A percentile compares a stretch with the other conserved stretches of the same genome.
phyloP scores from a whole-genome alignment of 2,888 invertebrate genomes.

The Spodoptera littoralis region DNA sequence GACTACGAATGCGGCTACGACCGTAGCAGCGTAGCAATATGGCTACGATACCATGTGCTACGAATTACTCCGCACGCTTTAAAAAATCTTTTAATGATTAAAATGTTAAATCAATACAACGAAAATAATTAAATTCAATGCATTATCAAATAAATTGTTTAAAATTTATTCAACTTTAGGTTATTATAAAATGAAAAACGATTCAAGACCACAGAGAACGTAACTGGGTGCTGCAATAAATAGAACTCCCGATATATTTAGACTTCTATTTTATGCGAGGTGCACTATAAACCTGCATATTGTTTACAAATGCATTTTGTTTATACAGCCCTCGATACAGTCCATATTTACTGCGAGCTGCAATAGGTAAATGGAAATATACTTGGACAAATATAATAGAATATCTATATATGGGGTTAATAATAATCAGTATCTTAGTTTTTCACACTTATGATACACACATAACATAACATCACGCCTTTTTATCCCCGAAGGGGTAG shows the following conservation, averaged over 20 bases:
- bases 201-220: conserved; percentile 20
- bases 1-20: not conserved
- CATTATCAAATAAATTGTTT: not conserved
- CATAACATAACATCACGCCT: no score
- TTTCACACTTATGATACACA: no score
- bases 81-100: no score
- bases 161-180: conserved; percentile 13
- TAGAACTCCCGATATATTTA: conserved; percentile 30
- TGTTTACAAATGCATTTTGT: conserved; percentile 31
- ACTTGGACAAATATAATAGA: conserved; percentile 3
- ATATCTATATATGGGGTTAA: not conserved
- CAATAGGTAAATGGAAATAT: conserved; percentile 14
- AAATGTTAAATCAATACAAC: no score
- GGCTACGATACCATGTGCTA: not conserved
- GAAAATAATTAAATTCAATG: no score
- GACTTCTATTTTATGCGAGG: conserved; percentile 25
- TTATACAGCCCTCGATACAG: conserved; percentile 33
- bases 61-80: no score
- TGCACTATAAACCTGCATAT: conserved; percentile 28
- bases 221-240: conserved; percentile 24
- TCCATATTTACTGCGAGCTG: conserved; percentile 15
- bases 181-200: conserved; percentile 14
- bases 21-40: conserved; percentile 3
- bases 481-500: no score
- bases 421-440: conserved; percentile 1